Base-by-base conservation (phyloP, 2,113 vertebrate genomes). In the Capricornis sumatraensis region DNA sequence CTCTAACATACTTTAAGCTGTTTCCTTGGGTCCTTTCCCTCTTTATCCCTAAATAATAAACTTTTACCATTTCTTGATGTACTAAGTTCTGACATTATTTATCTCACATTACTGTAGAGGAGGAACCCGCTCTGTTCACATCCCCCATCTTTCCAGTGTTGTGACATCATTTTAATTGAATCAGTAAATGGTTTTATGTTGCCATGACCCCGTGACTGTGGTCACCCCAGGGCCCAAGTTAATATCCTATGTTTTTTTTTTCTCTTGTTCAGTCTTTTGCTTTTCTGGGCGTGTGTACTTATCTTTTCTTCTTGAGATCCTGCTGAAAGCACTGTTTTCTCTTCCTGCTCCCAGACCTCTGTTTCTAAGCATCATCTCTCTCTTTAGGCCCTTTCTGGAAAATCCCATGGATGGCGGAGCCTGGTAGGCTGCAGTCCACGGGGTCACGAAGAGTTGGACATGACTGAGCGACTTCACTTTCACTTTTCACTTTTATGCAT, bases 11-110 rank as follows among this genome's bases (percentile, higher is more conserved):
- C 95, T 92, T 88, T 50, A 87, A 79, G 79, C 57, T 87, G 10
- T 88, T 95, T 96, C 62, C 60, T 85, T 86, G 30, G 21, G 6
- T 33, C 45, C 45, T 83, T 93, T 91, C 10, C 82, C 87, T 10
- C 52, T 97, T 16, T 92, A 13, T 45, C 2, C 27, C 27, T 76
- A 88, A 81, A 52, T 87, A 91, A 47, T 14, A 25, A 89, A 30
- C 11, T 45, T 95, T 88, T 94, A 76, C n/a, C 86, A 7, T 81
- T 85, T 96, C 36, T 91, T 85, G n/a, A 53, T 76, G 53, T 57
- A 53, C 89, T 96, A 76, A 93, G 86, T 40, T 91, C 81, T 88
- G 76, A 33, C 36, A 43, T 89, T 43, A 87, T 91, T 95, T 96
- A 78, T n/a, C 91, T 96, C 19, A n/a, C 74, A 57, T 23, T 86